phyloP scores from a whole-genome alignment of 2,888 invertebrate species.

The Drosophila leonis region DNA sequence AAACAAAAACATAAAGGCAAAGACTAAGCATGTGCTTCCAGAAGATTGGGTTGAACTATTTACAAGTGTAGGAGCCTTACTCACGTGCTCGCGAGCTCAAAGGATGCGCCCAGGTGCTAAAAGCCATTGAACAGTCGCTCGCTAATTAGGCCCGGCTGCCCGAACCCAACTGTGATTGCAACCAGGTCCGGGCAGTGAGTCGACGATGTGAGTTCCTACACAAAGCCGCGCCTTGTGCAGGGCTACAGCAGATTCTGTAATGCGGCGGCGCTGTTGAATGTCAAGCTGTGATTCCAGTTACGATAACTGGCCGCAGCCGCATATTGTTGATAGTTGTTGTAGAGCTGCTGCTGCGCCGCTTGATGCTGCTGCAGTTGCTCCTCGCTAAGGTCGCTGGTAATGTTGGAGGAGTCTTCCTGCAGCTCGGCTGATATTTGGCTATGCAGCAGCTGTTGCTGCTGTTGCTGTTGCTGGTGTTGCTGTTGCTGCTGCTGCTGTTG shows the following conservation, averaged over 20 bases:
- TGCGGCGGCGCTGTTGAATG: constrained; percentile 82
- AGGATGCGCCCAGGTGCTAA: constrained; percentile 78
- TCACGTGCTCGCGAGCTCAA: constrained; percentile 65
- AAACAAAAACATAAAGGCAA: constrained; percentile 46
- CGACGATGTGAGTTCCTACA: constrained; percentile 19
- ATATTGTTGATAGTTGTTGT: constrained; percentile 83
- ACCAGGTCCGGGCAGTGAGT: constrained; percentile 14
- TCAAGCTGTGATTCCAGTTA: constrained; percentile 82
- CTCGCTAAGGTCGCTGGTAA: constrained; percentile 82
- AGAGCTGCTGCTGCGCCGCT: constrained; percentile 81
- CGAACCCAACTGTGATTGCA: constrained; percentile 13
- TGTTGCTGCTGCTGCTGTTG: constrained; percentile 71
- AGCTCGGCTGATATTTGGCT: constrained; percentile 74
- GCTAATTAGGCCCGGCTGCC: constrained; percentile 61
- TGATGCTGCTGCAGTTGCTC: constrained; percentile 81
- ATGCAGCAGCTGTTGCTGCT: constrained; percentile 75
- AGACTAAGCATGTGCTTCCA: constrained; percentile 51
- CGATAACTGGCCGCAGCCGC: constrained; percentile 82
- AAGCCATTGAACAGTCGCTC: constrained; percentile 69
- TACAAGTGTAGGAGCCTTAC: constrained; percentile 64
- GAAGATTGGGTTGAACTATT: constrained; percentile 56
- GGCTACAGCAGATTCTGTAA: constrained; percentile 83
- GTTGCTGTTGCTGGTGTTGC: constrained; percentile 69
- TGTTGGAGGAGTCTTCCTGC: constrained; percentile 82
- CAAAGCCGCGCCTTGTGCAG: constrained; percentile 65